Conservation (phyloP, 1,140 invertebrate genomes). For the Sweltsa coloradensis region DNA sequence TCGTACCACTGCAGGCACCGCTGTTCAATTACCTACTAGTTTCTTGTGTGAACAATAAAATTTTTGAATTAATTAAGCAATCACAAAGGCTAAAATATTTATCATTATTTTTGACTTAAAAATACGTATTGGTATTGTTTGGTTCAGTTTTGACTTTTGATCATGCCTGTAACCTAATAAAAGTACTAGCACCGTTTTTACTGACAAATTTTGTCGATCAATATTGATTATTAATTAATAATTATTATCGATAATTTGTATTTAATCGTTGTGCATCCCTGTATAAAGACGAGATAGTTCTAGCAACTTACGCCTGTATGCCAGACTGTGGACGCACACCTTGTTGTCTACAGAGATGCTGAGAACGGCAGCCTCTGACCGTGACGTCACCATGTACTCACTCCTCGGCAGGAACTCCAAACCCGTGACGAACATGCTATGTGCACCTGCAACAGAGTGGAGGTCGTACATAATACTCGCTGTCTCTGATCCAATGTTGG, state of each 20-base stretch:
- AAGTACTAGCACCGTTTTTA: not conserved
- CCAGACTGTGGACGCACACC: constrained; percentile 80
- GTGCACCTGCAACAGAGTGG: too few relatives aligned
- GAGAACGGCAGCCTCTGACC: constrained; percentile 70
- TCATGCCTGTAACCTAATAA: not conserved
- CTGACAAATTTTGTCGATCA: not conserved
- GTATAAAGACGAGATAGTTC: constrained; percentile 11
- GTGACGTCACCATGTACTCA: constrained; percentile 48
- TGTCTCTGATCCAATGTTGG: too few relatives aligned
- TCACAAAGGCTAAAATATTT: too few relatives aligned
- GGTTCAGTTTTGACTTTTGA: not conserved
- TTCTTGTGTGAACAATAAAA: too few relatives aligned
- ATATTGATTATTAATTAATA: not conserved
- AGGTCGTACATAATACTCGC: constrained; percentile 67
- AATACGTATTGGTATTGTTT: not conserved
- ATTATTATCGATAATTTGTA: too few relatives aligned
- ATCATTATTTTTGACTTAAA: too few relatives aligned
- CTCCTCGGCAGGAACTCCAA: constrained; percentile 71
- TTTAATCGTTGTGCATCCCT: too few relatives aligned
- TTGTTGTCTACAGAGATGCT: constrained; percentile 92
- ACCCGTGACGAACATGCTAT: constrained; percentile 91
- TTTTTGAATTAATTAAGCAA: too few relatives aligned
- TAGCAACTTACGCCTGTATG: constrained; percentile 56
- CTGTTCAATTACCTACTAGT: too few relatives aligned
- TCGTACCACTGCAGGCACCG: too few relatives aligned